A percentile compares a stretch with the other conserved stretches of the same genome.
Evolutionary conservation across 2,888 invertebrate genomes (phyloP).

Genomic region (Microctonus aethiopoides): DNA sequence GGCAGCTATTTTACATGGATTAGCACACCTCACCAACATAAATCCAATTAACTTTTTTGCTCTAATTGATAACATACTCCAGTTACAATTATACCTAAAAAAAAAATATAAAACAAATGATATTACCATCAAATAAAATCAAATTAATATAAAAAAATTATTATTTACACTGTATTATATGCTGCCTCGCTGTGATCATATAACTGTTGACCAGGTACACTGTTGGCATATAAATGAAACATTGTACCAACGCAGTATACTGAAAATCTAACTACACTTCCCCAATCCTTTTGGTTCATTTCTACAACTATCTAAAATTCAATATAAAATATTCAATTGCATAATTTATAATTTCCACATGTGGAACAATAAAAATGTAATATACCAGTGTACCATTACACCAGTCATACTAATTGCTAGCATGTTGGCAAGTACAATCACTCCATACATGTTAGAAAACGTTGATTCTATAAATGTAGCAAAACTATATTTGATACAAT

Average conservation of each 20-base stretch:
- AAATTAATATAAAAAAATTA: not conserved
- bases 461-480: not conserved
- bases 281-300: conserved; percentile 4
- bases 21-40: conserved; percentile 25
- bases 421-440: conserved; percentile 1
- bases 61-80: conserved; percentile 24
- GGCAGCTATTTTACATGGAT: conserved; percentile 22
- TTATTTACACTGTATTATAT: not conserved
- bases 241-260: conserved; percentile 25
- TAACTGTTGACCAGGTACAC: conserved; percentile 36
- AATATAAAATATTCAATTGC: not conserved
- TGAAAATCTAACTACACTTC: conserved; percentile 24
- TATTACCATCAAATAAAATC: not conserved
- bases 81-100: conserved; percentile 24
- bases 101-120: not conserved
- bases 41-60: conserved; percentile 9
- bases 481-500: not conserved
- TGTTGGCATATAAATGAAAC: conserved; percentile 36
- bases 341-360: not conserved
- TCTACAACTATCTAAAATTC: conserved; percentile 28
- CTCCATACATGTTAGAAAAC: not conserved
- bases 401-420: conserved; percentile 31
- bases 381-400: conserved; percentile 17
- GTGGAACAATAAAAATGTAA: not conserved
- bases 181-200: conserved; percentile 24